These are phyloP conservation scores for Pygoscelis antarcticus DNA, from an alignment of 2,113 vertebrate genomes.

Conservation along the genomic window DNA sequence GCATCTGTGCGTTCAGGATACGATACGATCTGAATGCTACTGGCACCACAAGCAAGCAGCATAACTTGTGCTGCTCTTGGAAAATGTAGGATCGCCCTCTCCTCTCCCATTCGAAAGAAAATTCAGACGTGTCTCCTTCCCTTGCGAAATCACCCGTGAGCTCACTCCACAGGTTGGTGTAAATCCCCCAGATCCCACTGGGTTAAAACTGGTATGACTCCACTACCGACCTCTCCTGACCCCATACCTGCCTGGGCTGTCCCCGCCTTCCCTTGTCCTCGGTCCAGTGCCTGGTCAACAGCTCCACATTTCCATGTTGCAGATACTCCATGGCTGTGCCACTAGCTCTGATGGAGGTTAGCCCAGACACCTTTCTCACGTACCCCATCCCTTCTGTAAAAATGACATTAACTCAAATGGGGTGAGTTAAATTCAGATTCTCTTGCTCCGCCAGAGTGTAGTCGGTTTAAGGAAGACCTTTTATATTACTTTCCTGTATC, in stretches of 20 bases:
- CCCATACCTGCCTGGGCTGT: fast-evolving
- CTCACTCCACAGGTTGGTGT: neutral
- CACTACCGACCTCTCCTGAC: neutral
- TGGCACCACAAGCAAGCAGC: neutral
- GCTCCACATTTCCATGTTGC: neutral
- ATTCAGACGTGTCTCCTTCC: neutral
- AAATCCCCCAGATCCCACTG: neutral
- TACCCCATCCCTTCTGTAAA: neutral
- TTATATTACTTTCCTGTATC: neutral
- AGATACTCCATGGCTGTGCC: neutral
- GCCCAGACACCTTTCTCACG: neutral
- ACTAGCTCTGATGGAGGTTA: fast-evolving
- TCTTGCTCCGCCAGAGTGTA: neutral
- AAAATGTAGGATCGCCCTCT: neutral
- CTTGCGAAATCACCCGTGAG: neutral
- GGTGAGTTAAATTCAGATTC: neutral
- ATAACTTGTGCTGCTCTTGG: neutral
- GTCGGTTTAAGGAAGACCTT: neutral
- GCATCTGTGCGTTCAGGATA: neutral
- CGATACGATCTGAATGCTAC: fast-evolving
- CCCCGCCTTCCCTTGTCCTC: neutral
- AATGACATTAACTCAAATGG: neutral
- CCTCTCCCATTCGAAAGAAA: neutral
- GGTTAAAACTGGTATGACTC: neutral
- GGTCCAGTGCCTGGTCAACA: fast-evolving